Conservation (phyloP, 2,113 vertebrate genomes). For the Thryonomys swinderianus region DNA sequence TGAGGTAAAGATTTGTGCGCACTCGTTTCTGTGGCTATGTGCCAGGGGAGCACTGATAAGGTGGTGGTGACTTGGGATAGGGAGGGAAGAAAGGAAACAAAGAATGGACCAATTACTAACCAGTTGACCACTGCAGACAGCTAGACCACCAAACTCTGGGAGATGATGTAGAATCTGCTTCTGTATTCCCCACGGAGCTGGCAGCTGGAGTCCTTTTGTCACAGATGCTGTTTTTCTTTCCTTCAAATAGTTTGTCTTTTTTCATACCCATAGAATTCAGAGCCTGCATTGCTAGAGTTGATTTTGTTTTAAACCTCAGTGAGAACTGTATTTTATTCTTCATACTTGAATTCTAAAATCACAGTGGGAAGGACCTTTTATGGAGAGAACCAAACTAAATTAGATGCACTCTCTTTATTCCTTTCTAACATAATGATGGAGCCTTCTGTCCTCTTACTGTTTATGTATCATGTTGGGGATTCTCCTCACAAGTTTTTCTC, state of each 20-base stretch:
- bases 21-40: background rate
- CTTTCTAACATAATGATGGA: background rate
- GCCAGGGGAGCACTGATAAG: background rate
- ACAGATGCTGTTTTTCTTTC: background rate
- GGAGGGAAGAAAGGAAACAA: background rate
- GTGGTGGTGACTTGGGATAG: background rate
- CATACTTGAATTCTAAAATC: background rate
- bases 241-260: background rate
- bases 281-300: background rate
- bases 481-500: background rate
- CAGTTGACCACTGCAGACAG: background rate
- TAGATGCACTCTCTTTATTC: background rate
- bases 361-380: background rate
- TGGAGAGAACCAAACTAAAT: background rate
- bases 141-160: background rate
- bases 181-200: background rate
- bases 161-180: background rate
- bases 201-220: background rate
- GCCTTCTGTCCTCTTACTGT: background rate
- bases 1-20: background rate
- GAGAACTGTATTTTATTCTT: background rate
- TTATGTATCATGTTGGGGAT: background rate
- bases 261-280: background rate
- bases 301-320: background rate
- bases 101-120: background rate